These are phyloP conservation scores for Drosophila nigrodunni DNA, from an alignment of 1,140 invertebrate species.

Conservation along the genomic window DNA sequence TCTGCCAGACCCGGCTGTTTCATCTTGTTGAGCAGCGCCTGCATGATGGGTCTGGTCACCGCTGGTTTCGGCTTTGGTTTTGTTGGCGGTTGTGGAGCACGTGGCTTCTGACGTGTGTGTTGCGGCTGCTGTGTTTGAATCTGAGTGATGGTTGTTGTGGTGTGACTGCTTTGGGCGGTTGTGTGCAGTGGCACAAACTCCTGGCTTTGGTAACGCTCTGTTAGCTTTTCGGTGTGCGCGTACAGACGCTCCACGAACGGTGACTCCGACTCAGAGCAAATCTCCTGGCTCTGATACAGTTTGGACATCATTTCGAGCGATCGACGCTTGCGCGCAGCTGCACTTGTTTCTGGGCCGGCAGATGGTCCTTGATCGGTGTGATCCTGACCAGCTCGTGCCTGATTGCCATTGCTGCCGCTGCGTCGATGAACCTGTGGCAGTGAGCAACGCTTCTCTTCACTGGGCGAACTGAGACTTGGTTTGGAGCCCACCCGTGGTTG, in stretches of 20 bases:
- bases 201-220: conserved; percentile 87
- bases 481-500: conserved; percentile 60
- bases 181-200: conserved; percentile 85
- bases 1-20: conserved; percentile 73
- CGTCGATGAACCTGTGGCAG: conserved; percentile 75
- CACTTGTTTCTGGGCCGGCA: conserved; percentile 62
- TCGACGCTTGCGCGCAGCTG: conserved; percentile 74
- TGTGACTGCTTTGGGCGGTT: background rate
- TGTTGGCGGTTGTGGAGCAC: conserved; percentile 73
- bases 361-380: conserved; percentile 19
- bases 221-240: conserved; percentile 87
- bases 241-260: conserved; percentile 85
- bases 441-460: conserved; percentile 71
- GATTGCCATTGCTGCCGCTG: conserved; percentile 77
- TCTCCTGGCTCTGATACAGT: conserved; percentile 87
- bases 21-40: conserved; percentile 80
- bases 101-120: conserved; percentile 58
- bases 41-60: conserved; percentile 78
- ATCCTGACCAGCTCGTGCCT: conserved; percentile 51
- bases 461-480: conserved; percentile 67
- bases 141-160: conserved; percentile 49
- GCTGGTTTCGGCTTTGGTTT: conserved; percentile 77
- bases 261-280: conserved; percentile 80
- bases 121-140: conserved; percentile 72
- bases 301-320: conserved; percentile 84